These are phyloP conservation scores for Polyommatus icarus DNA, from an alignment of 2,888 invertebrate genomes.

Conservation along the genomic window DNA sequence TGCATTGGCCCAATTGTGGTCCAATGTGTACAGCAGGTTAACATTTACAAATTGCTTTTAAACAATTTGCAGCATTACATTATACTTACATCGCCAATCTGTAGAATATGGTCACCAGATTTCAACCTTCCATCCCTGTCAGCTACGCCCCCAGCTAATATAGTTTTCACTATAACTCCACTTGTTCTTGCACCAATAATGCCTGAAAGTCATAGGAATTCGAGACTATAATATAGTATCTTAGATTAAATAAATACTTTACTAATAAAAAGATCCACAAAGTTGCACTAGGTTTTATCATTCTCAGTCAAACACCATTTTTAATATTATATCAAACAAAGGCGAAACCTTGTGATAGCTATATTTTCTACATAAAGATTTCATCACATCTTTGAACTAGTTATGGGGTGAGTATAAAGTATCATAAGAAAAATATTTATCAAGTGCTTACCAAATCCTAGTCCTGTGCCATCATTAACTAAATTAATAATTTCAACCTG, in stretches of 20 bases:
- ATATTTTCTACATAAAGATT: no score
- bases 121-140: constrained; percentile 97
- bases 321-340: no score
- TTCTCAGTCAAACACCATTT: no score
- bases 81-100: constrained; percentile 90
- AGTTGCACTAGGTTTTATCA: no score
- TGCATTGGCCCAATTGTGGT: no score
- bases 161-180: constrained; percentile 99
- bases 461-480: constrained; percentile 97
- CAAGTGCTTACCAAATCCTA: constrained; percentile 90
- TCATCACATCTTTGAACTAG: neutral
- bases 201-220: constrained; percentile 59
- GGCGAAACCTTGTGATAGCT: no score
- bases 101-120: constrained; percentile 98
- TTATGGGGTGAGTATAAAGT: neutral
- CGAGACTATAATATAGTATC: no score
- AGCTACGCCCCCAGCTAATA: constrained; percentile 97
- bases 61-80: neutral
- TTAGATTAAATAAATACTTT: no score
- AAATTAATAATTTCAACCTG: constrained; percentile 98
- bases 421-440: neutral
- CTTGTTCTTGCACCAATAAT: constrained; percentile 98
- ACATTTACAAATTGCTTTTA: no score
- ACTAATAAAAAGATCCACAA: no score
- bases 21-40: no score